Conservation (phyloP, 2,888 invertebrate genomes). For the Conomelus anceps region DNA sequence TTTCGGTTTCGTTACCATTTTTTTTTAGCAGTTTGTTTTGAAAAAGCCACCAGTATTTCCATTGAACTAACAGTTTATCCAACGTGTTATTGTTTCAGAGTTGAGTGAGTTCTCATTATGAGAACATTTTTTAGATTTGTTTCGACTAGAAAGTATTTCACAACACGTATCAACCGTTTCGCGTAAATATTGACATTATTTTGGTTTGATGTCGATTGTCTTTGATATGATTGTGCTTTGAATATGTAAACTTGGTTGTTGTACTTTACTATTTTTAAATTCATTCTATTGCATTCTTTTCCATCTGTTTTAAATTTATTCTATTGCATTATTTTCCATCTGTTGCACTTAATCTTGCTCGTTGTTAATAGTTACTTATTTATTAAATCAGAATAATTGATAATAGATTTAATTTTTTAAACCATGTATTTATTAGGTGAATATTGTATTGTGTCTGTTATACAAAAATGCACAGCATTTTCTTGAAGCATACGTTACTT, state of each 20-base stretch:
- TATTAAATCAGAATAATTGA: no score
- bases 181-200: background rate
- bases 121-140: background rate
- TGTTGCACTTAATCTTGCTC: no score
- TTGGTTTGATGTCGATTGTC: background rate
- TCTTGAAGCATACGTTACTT: no score
- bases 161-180: background rate
- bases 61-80: background rate
- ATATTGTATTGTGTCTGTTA: no score
- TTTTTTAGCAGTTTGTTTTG: background rate
- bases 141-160: background rate
- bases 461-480: no score
- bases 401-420: no score
- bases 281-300: no score
- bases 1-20: background rate
- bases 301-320: no score
- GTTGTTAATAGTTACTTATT: no score
- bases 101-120: background rate
- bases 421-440: no score
- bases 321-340: no score
- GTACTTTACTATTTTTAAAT: no score
- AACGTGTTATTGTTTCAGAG: background rate
- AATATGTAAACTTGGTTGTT: background rate
- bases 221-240: background rate
- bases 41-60: background rate